Conservation (phyloP, 2,113 vertebrate genomes). For the Istiophorus platypterus region DNA sequence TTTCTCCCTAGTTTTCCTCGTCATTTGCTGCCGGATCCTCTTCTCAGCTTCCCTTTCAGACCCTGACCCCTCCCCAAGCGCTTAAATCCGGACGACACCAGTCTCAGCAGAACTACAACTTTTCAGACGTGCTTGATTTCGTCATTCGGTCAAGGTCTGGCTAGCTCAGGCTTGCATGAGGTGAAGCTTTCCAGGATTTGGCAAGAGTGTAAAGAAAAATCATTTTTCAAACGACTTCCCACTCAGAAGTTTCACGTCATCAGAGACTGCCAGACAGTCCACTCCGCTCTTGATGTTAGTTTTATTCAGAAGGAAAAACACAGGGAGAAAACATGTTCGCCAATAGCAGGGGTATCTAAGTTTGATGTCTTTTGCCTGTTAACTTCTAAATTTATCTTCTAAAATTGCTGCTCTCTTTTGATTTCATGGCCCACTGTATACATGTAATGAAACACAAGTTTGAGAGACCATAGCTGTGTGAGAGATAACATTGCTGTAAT, state of each 20-base stretch:
- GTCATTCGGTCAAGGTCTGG: slow-evolving; percentile 15
- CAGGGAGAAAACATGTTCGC: not conserved
- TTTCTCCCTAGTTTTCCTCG: not conserved
- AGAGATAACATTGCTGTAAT: slow-evolving; percentile 40
- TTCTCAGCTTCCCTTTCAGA: slow-evolving; percentile 6
- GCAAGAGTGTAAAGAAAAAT: slow-evolving; percentile 27
- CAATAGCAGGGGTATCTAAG: not conserved
- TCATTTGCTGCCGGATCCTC: not conserved
- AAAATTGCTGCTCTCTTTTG: not conserved
- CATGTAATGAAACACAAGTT: slow-evolving; percentile 24
- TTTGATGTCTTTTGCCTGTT: not conserved
- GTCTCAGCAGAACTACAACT: slow-evolving; percentile 1
- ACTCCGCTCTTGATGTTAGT: slow-evolving; percentile 3
- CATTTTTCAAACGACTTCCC: slow-evolving; percentile 38
- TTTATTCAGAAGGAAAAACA: not conserved
- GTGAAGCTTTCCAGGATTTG: slow-evolving; percentile 35
- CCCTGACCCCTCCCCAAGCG: not conserved
- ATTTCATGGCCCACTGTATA: slow-evolving; percentile 1
- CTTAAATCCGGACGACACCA: slow-evolving; percentile 2
- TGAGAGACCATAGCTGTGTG: slow-evolving; percentile 36
- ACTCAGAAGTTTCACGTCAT: slow-evolving; percentile 17
- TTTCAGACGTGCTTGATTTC: slow-evolving; percentile 14
- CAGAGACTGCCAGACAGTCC: slow-evolving; percentile 5
- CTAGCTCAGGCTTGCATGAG: slow-evolving; percentile 19
- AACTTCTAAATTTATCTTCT: slow-evolving; percentile 2